Evolutionary conservation across 2,797 vertebrate genomes (phyloP).

Genomic region (Leptatherina wallacei): DNA sequence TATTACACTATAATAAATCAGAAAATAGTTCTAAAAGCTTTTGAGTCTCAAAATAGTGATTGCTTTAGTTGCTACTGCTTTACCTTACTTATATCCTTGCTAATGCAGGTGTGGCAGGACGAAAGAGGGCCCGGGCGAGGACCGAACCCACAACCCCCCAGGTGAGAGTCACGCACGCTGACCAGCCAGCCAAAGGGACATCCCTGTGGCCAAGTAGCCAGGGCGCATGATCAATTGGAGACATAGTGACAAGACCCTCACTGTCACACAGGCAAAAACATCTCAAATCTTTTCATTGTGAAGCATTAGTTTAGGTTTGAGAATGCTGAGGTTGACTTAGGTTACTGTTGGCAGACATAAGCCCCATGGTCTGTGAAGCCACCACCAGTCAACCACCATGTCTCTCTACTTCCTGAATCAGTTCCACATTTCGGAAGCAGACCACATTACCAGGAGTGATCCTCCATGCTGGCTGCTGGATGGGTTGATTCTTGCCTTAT

Average conservation of each 20-base stretch:
- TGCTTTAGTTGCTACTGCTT: not conserved
- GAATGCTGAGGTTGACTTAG: conserved; percentile 41
- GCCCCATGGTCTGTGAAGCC: conserved; percentile 50
- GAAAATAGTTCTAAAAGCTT: not conserved
- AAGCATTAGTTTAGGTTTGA: conserved; percentile 47
- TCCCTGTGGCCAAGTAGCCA: too few relatives aligned
- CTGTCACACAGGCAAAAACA: not conserved
- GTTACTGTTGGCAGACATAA: conserved; percentile 60
- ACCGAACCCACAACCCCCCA: too few relatives aligned
- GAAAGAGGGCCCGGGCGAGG: too few relatives aligned
- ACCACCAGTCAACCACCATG: conserved; percentile 68
- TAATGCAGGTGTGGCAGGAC: not conserved
- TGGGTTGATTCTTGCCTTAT: conserved; percentile 60
- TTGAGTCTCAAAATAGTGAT: not conserved
- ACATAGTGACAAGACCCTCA: too few relatives aligned
- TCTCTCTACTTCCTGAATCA: conserved; percentile 77
- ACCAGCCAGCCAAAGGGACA: too few relatives aligned
- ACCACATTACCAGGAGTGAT: conserved; percentile 59
- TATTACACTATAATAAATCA: not conserved
- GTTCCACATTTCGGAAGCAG: conserved; percentile 66
- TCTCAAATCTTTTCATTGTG: conserved; percentile 20
- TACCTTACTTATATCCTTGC: not conserved
- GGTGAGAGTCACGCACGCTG: too few relatives aligned
- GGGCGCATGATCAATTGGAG: too few relatives aligned
- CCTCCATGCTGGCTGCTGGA: conserved; percentile 77